Evolutionary conservation across 1,140 invertebrate genomes (phyloP).

Genomic region (Pentalonia nigronervosa): DNA sequence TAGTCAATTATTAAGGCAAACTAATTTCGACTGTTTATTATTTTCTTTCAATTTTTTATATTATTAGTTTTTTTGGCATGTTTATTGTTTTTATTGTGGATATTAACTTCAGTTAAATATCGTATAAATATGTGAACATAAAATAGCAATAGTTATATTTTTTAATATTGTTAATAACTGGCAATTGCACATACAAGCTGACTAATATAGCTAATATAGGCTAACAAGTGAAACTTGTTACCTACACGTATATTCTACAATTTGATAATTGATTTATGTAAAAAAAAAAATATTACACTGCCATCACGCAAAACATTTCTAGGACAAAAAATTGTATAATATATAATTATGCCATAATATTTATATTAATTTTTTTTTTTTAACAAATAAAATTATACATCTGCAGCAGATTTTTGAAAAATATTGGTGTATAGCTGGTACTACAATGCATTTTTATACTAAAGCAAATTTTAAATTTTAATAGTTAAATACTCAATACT

Average conservation of each 20-base stretch:
- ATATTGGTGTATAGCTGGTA: background rate
- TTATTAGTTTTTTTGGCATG: background rate
- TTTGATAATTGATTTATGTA: background rate
- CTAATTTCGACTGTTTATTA: background rate
- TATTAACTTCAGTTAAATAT: background rate
- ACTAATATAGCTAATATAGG: background rate
- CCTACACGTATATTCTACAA: background rate
- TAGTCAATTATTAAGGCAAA: background rate
- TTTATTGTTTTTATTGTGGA: background rate
- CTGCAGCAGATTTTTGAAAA: background rate
- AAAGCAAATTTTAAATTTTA: background rate
- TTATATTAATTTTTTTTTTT: background rate
- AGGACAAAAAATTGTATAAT: background rate
- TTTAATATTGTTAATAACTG: background rate
- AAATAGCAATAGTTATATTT: background rate
- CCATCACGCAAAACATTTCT: background rate
- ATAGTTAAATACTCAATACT: background rate
- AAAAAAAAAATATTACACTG: background rate
- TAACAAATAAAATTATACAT: too few species aligned
- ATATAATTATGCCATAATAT: background rate
- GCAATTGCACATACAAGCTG: background rate
- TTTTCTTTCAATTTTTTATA: background rate
- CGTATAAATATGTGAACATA: background rate
- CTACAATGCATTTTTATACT: background rate
- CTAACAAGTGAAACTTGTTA: background rate